A percentile compares a stretch with the other conserved stretches of the same genome.
Conservation (phyloP, 2,797 vertebrate genomes). For the Pipistrellus kuhlii region DNA sequence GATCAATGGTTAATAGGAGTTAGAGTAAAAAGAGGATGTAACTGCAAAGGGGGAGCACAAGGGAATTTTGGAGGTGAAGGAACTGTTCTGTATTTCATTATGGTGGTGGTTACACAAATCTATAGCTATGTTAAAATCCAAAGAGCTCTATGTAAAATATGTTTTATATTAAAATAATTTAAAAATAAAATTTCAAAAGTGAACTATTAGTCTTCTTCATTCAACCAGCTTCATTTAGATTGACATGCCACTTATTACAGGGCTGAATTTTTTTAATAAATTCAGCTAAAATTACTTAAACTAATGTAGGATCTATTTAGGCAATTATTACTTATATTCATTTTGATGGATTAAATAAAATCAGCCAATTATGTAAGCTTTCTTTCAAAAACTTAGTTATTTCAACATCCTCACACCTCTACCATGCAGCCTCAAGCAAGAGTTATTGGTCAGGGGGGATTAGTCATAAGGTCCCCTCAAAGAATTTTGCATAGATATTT, state of each 20-base stretch:
- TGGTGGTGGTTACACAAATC: not conserved
- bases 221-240: not conserved
- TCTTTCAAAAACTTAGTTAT: constrained; percentile 24
- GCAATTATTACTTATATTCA: not conserved
- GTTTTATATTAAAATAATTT: too few species aligned
- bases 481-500: not conserved
- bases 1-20: not conserved
- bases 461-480: not conserved
- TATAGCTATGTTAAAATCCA: not conserved
- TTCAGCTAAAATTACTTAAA: constrained; percentile 4
- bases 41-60: not conserved
- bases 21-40: not conserved
- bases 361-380: not conserved
- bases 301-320: not conserved
- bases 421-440: not conserved
- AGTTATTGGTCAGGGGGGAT: not conserved
- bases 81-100: not conserved
- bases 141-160: not conserved
- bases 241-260: not conserved
- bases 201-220: not conserved
- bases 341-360: not conserved
- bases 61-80: too few species aligned
- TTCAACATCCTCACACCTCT: not conserved
- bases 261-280: not conserved
- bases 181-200: not conserved